Evolutionary conservation across 2,888 invertebrate genomes (phyloP).

Genomic region (Augiades crinisus): DNA sequence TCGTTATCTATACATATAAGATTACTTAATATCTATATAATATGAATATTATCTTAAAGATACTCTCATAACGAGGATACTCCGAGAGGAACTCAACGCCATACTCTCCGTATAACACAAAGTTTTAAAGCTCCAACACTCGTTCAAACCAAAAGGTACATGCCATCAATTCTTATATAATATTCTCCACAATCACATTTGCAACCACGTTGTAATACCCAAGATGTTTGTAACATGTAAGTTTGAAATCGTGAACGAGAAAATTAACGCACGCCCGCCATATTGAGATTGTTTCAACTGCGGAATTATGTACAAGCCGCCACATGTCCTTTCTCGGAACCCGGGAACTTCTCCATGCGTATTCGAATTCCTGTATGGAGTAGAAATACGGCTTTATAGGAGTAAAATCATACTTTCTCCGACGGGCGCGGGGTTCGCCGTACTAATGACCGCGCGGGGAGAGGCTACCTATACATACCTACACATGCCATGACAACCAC

Average conservation of each 20-base stretch:
- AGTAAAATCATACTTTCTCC: slow-evolving; percentile 82
- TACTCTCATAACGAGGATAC: neutral
- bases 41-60: too few species aligned
- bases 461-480: slow-evolving; percentile 70
- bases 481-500: slow-evolving; percentile 66
- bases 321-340: slow-evolving; percentile 75
- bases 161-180: slow-evolving; percentile 12
- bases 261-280: slow-evolving; percentile 61
- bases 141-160: slow-evolving; percentile 3
- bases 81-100: too few species aligned
- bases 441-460: slow-evolving; percentile 81
- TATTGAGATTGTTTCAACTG: slow-evolving; percentile 76
- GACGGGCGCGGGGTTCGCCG: slow-evolving; percentile 63
- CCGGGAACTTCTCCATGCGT: slow-evolving; percentile 71
- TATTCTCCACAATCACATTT: slow-evolving; percentile 23
- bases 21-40: too few species aligned
- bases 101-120: neutral
- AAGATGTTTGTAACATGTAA: slow-evolving; percentile 30
- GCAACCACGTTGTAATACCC: slow-evolving; percentile 7
- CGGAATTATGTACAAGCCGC: slow-evolving; percentile 69
- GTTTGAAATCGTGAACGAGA: slow-evolving; percentile 35
- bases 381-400: slow-evolving; percentile 82
- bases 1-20: too few species aligned
- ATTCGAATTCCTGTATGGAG: slow-evolving; percentile 81
- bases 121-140: neutral